phyloP scores from a whole-genome alignment of 1,140 invertebrate genomes.

The Protaetia brevitarsis region DNA sequence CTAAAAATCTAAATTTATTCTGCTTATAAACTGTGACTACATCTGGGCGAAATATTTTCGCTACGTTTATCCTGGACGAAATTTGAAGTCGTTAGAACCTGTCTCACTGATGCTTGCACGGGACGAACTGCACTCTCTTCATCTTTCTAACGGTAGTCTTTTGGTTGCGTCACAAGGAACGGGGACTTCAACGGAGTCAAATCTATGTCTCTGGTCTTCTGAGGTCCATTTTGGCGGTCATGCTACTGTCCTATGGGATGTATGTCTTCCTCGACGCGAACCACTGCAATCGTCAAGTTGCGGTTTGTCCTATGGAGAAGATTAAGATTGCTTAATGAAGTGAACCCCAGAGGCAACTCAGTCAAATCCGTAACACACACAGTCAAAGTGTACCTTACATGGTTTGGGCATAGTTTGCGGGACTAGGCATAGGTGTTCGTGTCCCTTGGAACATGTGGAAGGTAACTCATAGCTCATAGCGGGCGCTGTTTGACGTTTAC shows the following conservation, averaged over 20 bases:
- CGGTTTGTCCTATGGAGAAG: neutral
- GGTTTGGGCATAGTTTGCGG: neutral
- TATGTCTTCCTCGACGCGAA: neutral
- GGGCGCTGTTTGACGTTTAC: neutral
- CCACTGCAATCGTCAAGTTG: neutral
- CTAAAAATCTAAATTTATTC: neutral
- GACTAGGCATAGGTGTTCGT: neutral
- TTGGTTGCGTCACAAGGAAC: neutral
- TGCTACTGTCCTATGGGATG: constrained; percentile 7
- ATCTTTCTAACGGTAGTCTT: neutral
- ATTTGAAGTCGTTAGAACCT: neutral
- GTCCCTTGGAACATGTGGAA: constrained; percentile 18
- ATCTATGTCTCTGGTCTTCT: neutral
- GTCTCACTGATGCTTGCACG: neutral
- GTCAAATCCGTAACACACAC: neutral
- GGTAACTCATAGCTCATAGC: neutral
- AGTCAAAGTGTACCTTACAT: neutral
- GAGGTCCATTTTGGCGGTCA: constrained; percentile 16
- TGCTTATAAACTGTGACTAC: neutral
- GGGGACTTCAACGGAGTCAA: constrained; percentile 1
- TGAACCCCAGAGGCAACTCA: too few species aligned
- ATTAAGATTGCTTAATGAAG: too few species aligned
- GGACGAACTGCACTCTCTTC: neutral
- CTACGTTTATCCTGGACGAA: neutral
- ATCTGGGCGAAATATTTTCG: neutral